Conservation (phyloP, 2,113 vertebrate species). For the Gracilinanus agilis region DNA sequence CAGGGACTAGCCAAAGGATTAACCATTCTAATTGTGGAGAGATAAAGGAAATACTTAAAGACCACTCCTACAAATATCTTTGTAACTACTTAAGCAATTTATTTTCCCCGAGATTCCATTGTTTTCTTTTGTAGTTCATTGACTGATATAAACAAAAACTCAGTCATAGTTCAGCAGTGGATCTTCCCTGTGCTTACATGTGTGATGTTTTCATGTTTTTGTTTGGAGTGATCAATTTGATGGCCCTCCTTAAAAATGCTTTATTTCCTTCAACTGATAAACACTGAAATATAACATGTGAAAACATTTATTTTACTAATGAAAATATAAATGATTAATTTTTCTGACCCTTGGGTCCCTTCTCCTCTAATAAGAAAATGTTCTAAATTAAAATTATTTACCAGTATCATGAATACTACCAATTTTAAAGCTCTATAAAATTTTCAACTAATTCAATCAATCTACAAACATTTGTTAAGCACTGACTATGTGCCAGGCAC, state of each 20-base stretch:
- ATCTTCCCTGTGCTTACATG: not conserved
- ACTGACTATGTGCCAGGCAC: not conserved
- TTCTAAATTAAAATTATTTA: not conserved
- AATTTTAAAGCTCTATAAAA: not conserved
- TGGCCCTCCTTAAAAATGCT: not conserved
- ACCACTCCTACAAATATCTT: constrained; percentile 45
- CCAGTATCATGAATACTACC: not conserved
- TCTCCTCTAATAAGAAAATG: not conserved
- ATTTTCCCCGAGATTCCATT: constrained; percentile 37
- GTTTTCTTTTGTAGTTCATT: constrained; percentile 61
- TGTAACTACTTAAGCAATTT: constrained; percentile 50
- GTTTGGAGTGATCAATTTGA: not conserved
- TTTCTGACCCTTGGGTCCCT: not conserved
- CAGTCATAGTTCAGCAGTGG: not conserved
- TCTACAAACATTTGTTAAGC: not conserved
- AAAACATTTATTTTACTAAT: not conserved
- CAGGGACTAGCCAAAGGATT: constrained; percentile 48
- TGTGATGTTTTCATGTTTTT: not conserved
- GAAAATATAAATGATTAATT: not conserved
- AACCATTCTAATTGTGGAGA: constrained; percentile 46
- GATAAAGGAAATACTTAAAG: constrained; percentile 56
- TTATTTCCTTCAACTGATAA: not conserved
- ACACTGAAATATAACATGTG: not conserved
- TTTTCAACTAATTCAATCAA: not conserved
- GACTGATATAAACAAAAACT: not conserved